A percentile compares a stretch with the other conserved stretches of the same genome.
Conservation (phyloP, 1,140 invertebrate genomes). For the Ceratosolen fusciceps region DNA sequence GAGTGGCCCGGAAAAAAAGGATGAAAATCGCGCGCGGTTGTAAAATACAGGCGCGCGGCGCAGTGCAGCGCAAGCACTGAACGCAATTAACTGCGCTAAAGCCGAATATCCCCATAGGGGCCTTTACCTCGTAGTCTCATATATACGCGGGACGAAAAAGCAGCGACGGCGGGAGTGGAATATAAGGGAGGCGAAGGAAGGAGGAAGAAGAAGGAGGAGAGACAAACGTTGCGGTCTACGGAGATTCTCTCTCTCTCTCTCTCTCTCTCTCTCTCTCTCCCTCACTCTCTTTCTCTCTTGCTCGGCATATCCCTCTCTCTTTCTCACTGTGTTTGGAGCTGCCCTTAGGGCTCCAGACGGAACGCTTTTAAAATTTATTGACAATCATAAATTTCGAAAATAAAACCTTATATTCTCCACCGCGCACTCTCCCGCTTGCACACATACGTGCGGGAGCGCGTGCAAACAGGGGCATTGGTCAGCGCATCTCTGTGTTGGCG, state of each 20-base stretch:
- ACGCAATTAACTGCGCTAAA: slow-evolving; percentile 69
- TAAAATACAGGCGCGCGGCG: slow-evolving; percentile 65
- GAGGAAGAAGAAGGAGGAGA: slow-evolving; percentile 40
- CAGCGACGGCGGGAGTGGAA: slow-evolving; percentile 44
- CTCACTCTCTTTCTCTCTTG: slow-evolving; percentile 20
- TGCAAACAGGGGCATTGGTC: slow-evolving; percentile 29
- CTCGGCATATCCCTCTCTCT: not conserved
- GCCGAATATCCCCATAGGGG: slow-evolving; percentile 65
- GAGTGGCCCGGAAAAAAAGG: slow-evolving; percentile 56
- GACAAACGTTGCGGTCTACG: slow-evolving; percentile 51
- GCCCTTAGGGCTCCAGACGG: slow-evolving; percentile 72
- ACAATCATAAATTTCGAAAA: slow-evolving; percentile 74
- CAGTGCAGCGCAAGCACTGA: slow-evolving; percentile 58
- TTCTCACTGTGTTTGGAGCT: slow-evolving; percentile 52
- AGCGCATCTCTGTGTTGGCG: slow-evolving; percentile 12
- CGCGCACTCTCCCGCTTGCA: slow-evolving; percentile 48
- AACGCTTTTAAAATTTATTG: slow-evolving; percentile 74
- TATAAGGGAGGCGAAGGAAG: slow-evolving; percentile 41
- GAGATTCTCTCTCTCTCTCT: slow-evolving; percentile 34
- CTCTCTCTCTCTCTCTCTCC: slow-evolving; percentile 36
- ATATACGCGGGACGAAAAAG: slow-evolving; percentile 51
- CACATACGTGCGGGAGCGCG: not conserved
- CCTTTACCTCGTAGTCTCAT: slow-evolving; percentile 45
- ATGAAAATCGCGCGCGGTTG: slow-evolving; percentile 65
- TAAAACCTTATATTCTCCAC: slow-evolving; percentile 72